Percentiles rank a stretch among this genome's conserved stretches.
phyloP scores from a whole-genome alignment of 1,140 invertebrate genomes.

The Cydia pomonella region DNA sequence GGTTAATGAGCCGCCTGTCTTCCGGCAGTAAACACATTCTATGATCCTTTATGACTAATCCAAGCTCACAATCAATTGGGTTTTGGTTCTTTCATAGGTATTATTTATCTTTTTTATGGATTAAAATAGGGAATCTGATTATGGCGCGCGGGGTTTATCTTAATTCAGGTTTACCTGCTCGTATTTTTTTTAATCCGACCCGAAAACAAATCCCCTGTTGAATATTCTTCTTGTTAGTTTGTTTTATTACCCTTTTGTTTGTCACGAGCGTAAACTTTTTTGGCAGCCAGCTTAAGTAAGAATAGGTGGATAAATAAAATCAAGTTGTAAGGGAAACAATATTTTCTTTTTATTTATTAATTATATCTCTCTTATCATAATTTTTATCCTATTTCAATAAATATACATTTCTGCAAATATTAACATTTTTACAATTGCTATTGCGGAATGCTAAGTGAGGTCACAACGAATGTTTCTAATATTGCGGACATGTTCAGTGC shows the following conservation, averaged over 20 bases:
- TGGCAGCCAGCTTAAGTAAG: neutral
- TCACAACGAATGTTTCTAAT: constrained; percentile 48
- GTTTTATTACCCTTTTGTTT: neutral
- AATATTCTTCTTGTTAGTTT: neutral
- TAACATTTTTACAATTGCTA: constrained; percentile 57
- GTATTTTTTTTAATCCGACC: neutral
- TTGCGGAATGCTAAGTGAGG: constrained; percentile 63
- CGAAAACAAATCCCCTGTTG: neutral
- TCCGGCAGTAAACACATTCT: constrained; percentile 24
- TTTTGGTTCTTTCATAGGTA: neutral
- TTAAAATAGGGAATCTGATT: neutral
- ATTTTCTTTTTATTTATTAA: constrained; percentile 58
- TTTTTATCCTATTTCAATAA: constrained; percentile 65
- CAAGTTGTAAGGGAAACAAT: constrained; percentile 50
- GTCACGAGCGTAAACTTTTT: neutral
- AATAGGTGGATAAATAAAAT: constrained; percentile 35
- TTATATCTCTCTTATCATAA: constrained; percentile 62
- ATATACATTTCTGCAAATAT: constrained; percentile 75
- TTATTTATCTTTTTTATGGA: neutral
- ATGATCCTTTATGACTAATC: neutral
- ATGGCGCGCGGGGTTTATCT: neutral
- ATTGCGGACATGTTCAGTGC: constrained; percentile 48
- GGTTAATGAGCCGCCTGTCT: constrained; percentile 27
- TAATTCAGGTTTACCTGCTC: neutral
- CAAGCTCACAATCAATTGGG: neutral